Evolutionary conservation across 2,113 vertebrate species (phyloP), one percentile per base, ranked within the genome.

Genomic region (Haliaeetus leucogaster): DNA sequence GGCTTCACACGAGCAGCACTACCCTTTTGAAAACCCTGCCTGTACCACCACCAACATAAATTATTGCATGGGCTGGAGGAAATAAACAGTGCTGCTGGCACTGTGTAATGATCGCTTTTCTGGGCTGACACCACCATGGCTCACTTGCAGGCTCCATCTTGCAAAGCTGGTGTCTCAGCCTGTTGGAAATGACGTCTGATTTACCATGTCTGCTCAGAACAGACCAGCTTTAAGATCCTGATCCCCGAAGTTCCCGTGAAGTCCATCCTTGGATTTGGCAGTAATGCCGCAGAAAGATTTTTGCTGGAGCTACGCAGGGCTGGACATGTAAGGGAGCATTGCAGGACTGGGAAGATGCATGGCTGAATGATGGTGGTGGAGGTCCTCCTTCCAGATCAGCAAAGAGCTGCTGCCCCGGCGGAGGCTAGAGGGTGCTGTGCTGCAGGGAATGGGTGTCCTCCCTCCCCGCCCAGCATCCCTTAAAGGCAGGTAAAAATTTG

Each of bases 391-490:
- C 40, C 71, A 70, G 17, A 34, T 79, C 40, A 85, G 30, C 32
- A 20, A 47, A 27, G 74, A 97, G 90, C 90, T 87, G 90, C 68
- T 47, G 25, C 74, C 78, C 58, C 0, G 4, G 26, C 0, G 59
- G 47, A 90, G 93, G 96, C 97, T 97, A 97, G 97, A 96, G 97
- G 97, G 97, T 97, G 93, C 97, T 97, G 70, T 95, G 90, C 95
- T 94, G 90, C 93, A 93, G 95, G 94, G 88, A 96, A 97, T 96
- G 84, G 66, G 91, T 93, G 87, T 86, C 78, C 70, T 94, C 19
- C 77, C 53, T 80, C n/a, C 43, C 27, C 3, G 29, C 73, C 45
- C 74, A 79, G 58, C 52, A 76, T 67, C 56, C 34, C 40, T 80
- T 48, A 25, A 58, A 83, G 21, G 32, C 95, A 94, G 89, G 89